Base-by-base conservation (phyloP, 2,113 vertebrate genomes). In the Lynx canadensis region DNA sequence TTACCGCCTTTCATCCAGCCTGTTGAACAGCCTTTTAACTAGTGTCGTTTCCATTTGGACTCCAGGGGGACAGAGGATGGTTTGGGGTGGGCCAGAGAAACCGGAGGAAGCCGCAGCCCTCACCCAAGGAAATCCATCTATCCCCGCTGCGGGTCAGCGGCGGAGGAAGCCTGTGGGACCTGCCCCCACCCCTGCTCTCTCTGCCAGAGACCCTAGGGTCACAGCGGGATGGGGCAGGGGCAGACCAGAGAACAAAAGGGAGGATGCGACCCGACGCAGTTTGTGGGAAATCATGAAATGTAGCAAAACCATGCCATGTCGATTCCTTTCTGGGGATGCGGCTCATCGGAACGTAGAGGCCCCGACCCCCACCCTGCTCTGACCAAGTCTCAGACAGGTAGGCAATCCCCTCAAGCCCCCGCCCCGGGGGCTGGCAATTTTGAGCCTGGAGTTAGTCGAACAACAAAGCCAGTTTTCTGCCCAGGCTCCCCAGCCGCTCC, bases 281-380 rank as follows among this genome's bases (percentile, higher is more conserved):
- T 36, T 48, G 21, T 21, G 82, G 52, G 65, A 55, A 50, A 81
- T 76, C 1, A 52, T 3, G 13, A 68, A 69, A 12, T 23, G 48
- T 69, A 50, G 36, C 31, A 38, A 55, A 87, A 18, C 18, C 3
- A 0, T 25, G 38, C 33, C 27, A 0, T 1, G 4, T 7, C 10
- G 4, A 10, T 10, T 55, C 36, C 2, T 3, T 55, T 55, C 18
- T 10, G 48, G 4, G 18, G 16, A 6, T 0, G 8, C 9, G 3
- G n/a, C 33, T 31, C n/a, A 15, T 29, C 1, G 12, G 82, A 55
- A 6, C 7, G 29, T 25, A 2, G 63, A 29, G 82, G 38, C 0
- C 0, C 27, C 0, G 7, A 4, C 2, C 12, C 52, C 63, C 23
- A 1, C 7, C 1, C 2, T 16, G 33, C 25, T 10, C 31, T 31